Conservation (phyloP, 2,888 invertebrate species). For the Iselma pallidipennis region DNA sequence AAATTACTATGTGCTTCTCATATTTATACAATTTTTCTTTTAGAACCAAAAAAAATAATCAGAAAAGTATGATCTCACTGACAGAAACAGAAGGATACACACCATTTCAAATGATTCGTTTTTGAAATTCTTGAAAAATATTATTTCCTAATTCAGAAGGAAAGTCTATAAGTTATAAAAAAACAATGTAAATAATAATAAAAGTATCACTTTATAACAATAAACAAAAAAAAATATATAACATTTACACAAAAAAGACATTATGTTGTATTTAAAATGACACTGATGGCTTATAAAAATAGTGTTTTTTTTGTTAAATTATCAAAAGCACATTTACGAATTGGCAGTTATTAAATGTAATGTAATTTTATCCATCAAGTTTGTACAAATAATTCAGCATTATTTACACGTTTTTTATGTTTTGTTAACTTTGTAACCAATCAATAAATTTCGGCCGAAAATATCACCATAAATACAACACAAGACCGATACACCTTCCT, state of each 20-base stretch:
- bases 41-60: slow-evolving; percentile 1
- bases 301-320: neutral
- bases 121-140: slow-evolving; percentile 43
- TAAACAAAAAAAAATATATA: slow-evolving; percentile 44
- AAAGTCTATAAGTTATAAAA: slow-evolving; percentile 50
- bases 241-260: slow-evolving; percentile 51
- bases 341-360: slow-evolving; percentile 19
- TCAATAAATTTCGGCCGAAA: slow-evolving; percentile 3
- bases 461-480: slow-evolving; percentile 34
- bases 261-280: slow-evolving; percentile 37
- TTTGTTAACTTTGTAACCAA: neutral
- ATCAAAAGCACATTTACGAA: slow-evolving; percentile 4
- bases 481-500: slow-evolving; percentile 42
- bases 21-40: neutral
- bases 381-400: slow-evolving; percentile 19
- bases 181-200: slow-evolving; percentile 50
- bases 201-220: slow-evolving; percentile 55
- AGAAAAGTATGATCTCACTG: slow-evolving; percentile 45
- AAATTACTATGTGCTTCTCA: slow-evolving; percentile 18
- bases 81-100: slow-evolving; percentile 44
- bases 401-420: slow-evolving; percentile 12
- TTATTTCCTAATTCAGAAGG: slow-evolving; percentile 35
- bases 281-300: slow-evolving; percentile 13
- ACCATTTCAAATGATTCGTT: slow-evolving; percentile 37
- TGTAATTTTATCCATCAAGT: slow-evolving; percentile 8